Evolutionary conservation across 2,113 vertebrate species (phyloP).

Genomic region (Mirza zaza): DNA sequence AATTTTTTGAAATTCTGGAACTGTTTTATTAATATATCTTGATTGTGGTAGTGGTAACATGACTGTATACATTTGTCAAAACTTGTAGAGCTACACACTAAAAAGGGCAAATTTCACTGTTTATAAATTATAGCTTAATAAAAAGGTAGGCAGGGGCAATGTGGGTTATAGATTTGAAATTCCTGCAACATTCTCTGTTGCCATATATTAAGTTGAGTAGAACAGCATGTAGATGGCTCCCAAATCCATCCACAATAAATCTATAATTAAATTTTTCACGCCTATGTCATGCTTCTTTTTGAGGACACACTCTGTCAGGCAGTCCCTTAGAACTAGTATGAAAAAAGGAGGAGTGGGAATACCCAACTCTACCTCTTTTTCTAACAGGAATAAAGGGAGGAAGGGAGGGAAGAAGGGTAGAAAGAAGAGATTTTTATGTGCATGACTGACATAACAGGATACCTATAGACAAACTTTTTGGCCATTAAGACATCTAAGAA

Average conservation of each 20-base stretch:
- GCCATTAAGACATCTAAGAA: constrained; percentile 9
- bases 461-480: neutral
- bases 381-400: neutral
- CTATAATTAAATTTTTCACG: neutral
- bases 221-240: neutral
- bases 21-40: neutral
- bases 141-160: neutral
- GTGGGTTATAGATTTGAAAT: neutral
- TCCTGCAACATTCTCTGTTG: neutral
- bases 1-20: neutral
- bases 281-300: neutral
- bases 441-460: neutral
- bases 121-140: neutral
- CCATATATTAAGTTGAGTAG: neutral
- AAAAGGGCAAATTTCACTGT: neutral
- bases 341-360: neutral
- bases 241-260: neutral
- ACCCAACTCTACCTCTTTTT: neutral
- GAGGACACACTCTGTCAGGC: neutral
- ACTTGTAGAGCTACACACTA: neutral
- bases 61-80: neutral
- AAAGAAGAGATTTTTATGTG: neutral
- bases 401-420: neutral
- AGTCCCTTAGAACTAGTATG: neutral
- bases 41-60: neutral